Evolutionary conservation across 2,113 vertebrate genomes (phyloP).

Genomic region (Carassius carassius): DNA sequence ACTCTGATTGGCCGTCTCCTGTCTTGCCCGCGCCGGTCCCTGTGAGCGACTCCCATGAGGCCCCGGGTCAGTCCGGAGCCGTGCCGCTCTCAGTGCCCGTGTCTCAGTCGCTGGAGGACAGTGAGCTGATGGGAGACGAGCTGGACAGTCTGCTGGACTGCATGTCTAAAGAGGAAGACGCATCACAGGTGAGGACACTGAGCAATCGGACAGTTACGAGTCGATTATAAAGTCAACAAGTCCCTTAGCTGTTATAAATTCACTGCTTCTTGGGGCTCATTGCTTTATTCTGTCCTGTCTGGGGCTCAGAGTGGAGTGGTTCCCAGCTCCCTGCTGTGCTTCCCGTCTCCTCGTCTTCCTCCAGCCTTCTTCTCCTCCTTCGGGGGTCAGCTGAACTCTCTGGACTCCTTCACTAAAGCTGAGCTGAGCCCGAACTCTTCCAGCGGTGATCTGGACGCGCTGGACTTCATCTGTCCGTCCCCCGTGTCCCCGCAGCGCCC

Average conservation of each 20-base stretch:
- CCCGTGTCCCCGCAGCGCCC: slow-evolving; percentile 56
- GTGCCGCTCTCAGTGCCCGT: slow-evolving; percentile 69
- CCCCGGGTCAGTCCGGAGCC: slow-evolving; percentile 47
- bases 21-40: slow-evolving; percentile 61
- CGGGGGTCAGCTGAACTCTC: slow-evolving; percentile 63
- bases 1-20: slow-evolving; percentile 64
- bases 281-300: background rate
- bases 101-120: slow-evolving; percentile 79
- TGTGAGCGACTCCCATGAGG: slow-evolving; percentile 63
- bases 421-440: background rate
- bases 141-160: slow-evolving; percentile 88
- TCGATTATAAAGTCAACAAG: too few species aligned
- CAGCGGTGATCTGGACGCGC: slow-evolving; percentile 60
- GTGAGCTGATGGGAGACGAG: slow-evolving; percentile 88
- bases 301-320: slow-evolving; percentile 42
- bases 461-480: slow-evolving; percentile 80
- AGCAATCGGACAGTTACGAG: too few species aligned
- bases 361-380: slow-evolving; percentile 75
- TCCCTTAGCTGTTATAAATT: too few species aligned
- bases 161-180: slow-evolving; percentile 68
- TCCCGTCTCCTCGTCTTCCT: slow-evolving; percentile 81
- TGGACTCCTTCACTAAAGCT: slow-evolving; percentile 76
- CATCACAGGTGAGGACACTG: slow-evolving; percentile 73
- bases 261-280: too few species aligned
- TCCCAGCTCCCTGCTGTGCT: slow-evolving; percentile 57